Conservation (phyloP, 1,140 invertebrate species). For the Pseudomyrmex pallidus region DNA sequence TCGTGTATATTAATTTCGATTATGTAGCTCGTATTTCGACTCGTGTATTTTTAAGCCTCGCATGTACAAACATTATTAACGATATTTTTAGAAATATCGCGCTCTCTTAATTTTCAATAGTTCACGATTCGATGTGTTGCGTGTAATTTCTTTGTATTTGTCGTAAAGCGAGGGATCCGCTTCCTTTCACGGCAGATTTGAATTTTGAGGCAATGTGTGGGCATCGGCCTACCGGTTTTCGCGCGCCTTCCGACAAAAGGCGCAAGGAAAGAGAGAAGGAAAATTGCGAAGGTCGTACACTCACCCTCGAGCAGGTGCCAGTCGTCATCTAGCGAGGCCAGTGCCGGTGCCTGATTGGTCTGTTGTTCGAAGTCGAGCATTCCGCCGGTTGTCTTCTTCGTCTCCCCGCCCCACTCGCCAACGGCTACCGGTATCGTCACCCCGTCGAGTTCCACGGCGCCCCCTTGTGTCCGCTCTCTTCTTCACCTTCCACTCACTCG, state of each 20-base stretch:
- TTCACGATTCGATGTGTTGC: neutral
- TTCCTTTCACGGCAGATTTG: neutral
- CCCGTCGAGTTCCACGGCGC: neutral
- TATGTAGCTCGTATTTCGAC: neutral
- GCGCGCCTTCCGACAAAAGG: constrained; percentile 11
- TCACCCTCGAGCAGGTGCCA: constrained; percentile 81
- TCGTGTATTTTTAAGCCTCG: neutral
- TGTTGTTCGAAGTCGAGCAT: constrained; percentile 81
- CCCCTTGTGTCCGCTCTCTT: constrained; percentile 20
- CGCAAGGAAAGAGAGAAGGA: constrained; percentile 48
- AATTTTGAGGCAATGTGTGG: constrained; percentile 24
- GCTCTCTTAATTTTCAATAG: neutral
- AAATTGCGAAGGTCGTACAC: constrained; percentile 77
- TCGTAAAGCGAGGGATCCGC: neutral
- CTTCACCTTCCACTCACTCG: constrained; percentile 10
- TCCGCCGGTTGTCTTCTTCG: constrained; percentile 41
- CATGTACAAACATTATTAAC: neutral
- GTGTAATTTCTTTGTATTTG: neutral
- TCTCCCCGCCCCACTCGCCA: neutral
- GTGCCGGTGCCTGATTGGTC: constrained; percentile 76
- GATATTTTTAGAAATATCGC: neutral
- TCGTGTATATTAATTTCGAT: neutral
- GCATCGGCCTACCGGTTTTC: constrained; percentile 1
- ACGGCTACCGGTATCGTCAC: neutral
- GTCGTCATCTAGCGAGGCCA: constrained; percentile 78